These are phyloP conservation scores for Pseudorectes ferrugineus DNA, from an alignment of 2,113 vertebrate species.

Conservation along the genomic window DNA sequence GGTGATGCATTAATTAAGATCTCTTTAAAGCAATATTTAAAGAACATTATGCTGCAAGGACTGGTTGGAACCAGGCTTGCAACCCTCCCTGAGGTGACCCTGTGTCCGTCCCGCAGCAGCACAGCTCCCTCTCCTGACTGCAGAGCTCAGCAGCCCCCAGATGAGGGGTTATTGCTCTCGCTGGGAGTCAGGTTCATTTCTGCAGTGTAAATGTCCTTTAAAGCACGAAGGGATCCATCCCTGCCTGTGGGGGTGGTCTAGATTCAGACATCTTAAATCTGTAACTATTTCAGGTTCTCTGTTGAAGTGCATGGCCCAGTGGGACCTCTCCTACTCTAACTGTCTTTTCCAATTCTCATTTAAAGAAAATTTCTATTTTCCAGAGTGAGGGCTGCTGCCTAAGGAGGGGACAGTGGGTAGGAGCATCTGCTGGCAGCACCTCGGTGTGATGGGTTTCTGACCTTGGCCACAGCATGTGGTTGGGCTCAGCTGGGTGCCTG, in stretches of 20 bases:
- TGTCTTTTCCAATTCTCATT: background rate
- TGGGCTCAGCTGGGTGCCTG: background rate
- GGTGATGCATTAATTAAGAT: background rate
- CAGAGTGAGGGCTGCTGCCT: background rate
- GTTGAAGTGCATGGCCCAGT: background rate
- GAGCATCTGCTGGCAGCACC: background rate
- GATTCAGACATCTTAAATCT: background rate
- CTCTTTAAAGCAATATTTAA: background rate
- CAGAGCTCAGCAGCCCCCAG: background rate
- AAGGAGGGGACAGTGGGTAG: accelerated
- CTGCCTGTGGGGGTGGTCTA: background rate
- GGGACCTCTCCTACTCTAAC: background rate
- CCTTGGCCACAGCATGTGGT: accelerated
- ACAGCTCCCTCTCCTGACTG: slow-evolving; percentile 43
- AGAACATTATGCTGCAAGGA: background rate
- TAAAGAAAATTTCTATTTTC: background rate
- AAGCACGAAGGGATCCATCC: accelerated
- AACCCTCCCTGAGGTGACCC: accelerated
- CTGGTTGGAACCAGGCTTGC: background rate
- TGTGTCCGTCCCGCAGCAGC: background rate
- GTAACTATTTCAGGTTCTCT: background rate
- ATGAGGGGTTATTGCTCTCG: accelerated
- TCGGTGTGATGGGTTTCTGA: background rate
- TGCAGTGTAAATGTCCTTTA: background rate
- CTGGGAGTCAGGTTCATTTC: background rate